These are phyloP conservation scores for Puffinus mauretanicus DNA, from an alignment of 2,113 vertebrate species.

Conservation along the genomic window DNA sequence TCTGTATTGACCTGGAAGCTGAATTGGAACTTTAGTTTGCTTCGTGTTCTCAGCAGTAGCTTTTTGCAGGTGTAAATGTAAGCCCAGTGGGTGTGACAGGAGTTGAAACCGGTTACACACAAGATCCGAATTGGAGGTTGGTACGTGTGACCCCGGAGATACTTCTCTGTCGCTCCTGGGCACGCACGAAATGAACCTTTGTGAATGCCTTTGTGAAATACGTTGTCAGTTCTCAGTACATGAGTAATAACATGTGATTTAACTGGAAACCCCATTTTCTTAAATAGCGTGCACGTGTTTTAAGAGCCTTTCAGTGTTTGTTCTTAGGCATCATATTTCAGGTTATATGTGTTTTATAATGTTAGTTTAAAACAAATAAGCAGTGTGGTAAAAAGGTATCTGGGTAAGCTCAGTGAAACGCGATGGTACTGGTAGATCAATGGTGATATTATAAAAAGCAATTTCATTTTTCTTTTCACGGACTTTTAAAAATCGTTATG, in stretches of 20 bases:
- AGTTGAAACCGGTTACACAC: background rate
- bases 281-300: accelerated
- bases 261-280: background rate
- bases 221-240: background rate
- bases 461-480: background rate
- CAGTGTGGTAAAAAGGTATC: background rate
- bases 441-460: background rate
- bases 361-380: background rate
- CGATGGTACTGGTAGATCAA: background rate
- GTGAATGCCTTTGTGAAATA: background rate
- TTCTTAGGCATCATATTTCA: background rate
- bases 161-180: background rate
- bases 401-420: background rate
- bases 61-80: background rate
- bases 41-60: background rate
- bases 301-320: background rate
- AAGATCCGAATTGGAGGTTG: background rate
- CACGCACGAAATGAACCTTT: accelerated
- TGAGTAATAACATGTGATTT: background rate
- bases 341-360: background rate
- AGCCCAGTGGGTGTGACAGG: background rate
- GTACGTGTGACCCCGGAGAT: accelerated
- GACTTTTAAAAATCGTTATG: background rate
- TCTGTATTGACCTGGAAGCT: background rate
- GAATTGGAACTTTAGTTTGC: background rate